Evolutionary conservation across 2,113 vertebrate species (phyloP).

Genomic region (Sciurus niger): DNA sequence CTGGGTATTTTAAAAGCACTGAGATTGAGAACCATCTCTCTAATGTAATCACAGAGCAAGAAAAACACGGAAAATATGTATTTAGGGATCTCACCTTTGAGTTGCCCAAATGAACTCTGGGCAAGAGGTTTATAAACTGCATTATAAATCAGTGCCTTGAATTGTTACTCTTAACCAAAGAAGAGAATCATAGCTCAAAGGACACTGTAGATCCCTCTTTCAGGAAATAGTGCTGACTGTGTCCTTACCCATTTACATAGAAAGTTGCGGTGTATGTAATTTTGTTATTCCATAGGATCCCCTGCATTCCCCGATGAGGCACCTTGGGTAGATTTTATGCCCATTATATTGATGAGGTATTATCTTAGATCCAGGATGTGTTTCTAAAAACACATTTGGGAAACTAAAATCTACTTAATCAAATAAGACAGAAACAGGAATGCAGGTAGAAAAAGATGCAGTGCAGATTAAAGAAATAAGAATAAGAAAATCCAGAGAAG

Average conservation of each 20-base stretch:
- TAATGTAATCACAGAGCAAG: background rate
- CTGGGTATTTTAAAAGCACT: background rate
- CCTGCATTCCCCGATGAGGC: background rate
- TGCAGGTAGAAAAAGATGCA: background rate
- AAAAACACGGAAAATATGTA: background rate
- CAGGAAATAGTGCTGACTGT: background rate
- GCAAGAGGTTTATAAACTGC: background rate
- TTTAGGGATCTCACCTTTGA: background rate
- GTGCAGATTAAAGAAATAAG: background rate
- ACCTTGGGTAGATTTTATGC: background rate
- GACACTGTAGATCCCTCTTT: background rate
- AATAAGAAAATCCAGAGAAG: background rate
- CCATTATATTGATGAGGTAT: background rate
- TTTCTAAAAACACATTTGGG: background rate
- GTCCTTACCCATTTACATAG: background rate
- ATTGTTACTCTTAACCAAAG: slow-evolving; percentile 11
- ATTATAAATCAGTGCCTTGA: background rate
- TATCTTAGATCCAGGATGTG: background rate
- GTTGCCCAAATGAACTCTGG: background rate
- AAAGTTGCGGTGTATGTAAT: background rate
- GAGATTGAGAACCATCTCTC: background rate
- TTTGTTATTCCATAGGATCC: background rate
- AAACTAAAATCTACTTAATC: background rate
- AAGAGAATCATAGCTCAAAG: background rate
- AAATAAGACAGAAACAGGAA: background rate